These are phyloP conservation scores for Tetragnatha versicolor DNA, from an alignment of 1,140 invertebrate genomes.

Conservation along the genomic window DNA sequence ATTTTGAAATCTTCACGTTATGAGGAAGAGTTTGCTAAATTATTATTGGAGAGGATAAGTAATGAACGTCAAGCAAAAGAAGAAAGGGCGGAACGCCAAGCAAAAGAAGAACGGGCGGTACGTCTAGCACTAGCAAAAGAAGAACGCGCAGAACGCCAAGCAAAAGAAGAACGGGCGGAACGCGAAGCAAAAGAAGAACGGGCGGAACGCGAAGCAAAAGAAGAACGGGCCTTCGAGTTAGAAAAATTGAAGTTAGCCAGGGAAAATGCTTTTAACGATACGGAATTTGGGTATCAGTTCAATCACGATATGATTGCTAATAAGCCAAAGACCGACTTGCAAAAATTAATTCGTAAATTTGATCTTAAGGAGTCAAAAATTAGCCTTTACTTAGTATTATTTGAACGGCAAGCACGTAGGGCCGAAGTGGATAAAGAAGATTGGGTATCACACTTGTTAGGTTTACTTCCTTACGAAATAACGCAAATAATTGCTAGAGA, in stretches of 20 bases:
- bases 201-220: neutral
- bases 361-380: neutral
- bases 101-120: too few relatives aligned
- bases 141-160: too few relatives aligned
- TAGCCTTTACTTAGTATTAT: neutral
- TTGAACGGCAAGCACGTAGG: neutral
- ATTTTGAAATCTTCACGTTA: neutral
- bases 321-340: neutral
- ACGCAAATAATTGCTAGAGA: neutral
- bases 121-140: neutral
- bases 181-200: neutral
- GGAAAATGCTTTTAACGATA: neutral
- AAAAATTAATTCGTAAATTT: neutral
- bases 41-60: too few relatives aligned
- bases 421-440: neutral
- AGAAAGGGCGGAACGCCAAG: neutral
- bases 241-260: neutral
- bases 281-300: neutral
- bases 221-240: neutral
- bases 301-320: neutral
- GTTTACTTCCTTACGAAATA: neutral
- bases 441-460: neutral
- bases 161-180: too few relatives aligned
- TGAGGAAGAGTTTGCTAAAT: conserved; percentile 5
- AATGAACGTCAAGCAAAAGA: too few relatives aligned